Percentiles rank a stretch among this genome's conserved stretches.
phyloP scores from a whole-genome alignment of 2,797 vertebrate genomes.

The Hydrolagus colliei region DNA sequence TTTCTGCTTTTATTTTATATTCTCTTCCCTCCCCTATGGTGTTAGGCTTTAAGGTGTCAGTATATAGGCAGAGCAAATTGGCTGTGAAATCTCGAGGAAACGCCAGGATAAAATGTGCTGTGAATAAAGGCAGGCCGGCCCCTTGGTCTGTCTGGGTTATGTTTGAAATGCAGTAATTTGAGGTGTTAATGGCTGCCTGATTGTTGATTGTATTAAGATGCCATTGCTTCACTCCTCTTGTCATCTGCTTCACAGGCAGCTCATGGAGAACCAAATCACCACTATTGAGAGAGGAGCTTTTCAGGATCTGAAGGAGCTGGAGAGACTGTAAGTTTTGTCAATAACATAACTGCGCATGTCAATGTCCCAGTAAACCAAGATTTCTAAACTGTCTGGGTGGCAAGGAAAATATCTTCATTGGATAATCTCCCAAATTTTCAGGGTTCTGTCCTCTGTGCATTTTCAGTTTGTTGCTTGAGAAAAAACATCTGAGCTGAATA shows the following conservation, averaged over 20 bases:
- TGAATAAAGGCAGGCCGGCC: conserved; percentile 34
- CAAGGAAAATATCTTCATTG: not conserved
- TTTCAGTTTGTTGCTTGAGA: too few species aligned
- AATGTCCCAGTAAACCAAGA: not conserved
- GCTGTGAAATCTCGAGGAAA: conserved; percentile 29
- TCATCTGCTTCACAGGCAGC: conserved; percentile 60
- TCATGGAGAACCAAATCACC: conserved; percentile 73
- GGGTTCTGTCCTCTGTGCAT: not conserved
- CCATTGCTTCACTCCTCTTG: conserved; percentile 33
- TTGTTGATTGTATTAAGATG: conserved; percentile 38
- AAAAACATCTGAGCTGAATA: too few species aligned
- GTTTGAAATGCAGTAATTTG: conserved; percentile 36
- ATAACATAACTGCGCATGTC: not conserved
- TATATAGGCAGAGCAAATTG: conserved; percentile 35
- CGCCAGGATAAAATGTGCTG: conserved; percentile 33
- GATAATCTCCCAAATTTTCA: not conserved
- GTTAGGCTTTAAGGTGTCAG: conserved; percentile 25
- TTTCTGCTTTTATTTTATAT: not conserved
- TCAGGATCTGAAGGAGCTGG: conserved; percentile 70
- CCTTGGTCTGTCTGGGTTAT: conserved; percentile 35
- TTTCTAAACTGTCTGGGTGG: not conserved
- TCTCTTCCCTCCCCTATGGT: conserved; percentile 31
- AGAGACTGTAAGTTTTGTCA: conserved; percentile 65
- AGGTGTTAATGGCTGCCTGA: conserved; percentile 39
- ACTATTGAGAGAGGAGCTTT: conserved; percentile 70